These are phyloP conservation scores for Ochlodes sylvanus DNA, from an alignment of 2,888 invertebrate genomes.

Conservation along the genomic window DNA sequence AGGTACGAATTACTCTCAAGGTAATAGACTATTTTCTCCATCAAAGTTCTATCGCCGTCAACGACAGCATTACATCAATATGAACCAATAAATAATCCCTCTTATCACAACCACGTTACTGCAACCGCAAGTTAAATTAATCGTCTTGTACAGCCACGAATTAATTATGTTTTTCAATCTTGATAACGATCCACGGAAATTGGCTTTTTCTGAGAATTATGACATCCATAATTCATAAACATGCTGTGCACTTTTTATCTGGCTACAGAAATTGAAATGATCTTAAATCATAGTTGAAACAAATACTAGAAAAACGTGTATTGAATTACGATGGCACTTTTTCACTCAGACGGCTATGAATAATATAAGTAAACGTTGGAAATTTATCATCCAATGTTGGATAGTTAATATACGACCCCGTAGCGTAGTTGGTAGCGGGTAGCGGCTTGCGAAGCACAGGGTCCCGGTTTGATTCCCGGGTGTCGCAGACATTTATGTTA, in stretches of 20 bases:
- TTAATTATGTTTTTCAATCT: conserved; percentile 48
- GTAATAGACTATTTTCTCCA: background rate
- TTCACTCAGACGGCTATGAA: conserved; percentile 1
- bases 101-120: conserved; percentile 15
- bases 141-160: conserved; percentile 47
- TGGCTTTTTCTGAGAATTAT: conserved; percentile 43
- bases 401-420: too few relatives aligned
- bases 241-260: conserved; percentile 24
- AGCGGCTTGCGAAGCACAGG: too few relatives aligned
- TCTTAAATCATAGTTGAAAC: conserved; percentile 16
- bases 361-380: conserved; percentile 1
- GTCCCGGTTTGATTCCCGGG: too few relatives aligned
- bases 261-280: conserved; percentile 13
- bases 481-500: too few relatives aligned
- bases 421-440: too few relatives aligned
- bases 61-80: conserved; percentile 11
- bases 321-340: background rate
- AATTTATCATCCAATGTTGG: background rate
- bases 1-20: too few relatives aligned
- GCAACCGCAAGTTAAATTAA: conserved; percentile 45
- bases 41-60: background rate
- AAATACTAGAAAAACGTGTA: conserved; percentile 11
- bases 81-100: conserved; percentile 10
- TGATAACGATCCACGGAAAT: conserved; percentile 42
- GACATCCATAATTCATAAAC: conserved; percentile 40